Base-by-base conservation (phyloP, 2,888 invertebrate genomes). In the Magallana nippona region DNA sequence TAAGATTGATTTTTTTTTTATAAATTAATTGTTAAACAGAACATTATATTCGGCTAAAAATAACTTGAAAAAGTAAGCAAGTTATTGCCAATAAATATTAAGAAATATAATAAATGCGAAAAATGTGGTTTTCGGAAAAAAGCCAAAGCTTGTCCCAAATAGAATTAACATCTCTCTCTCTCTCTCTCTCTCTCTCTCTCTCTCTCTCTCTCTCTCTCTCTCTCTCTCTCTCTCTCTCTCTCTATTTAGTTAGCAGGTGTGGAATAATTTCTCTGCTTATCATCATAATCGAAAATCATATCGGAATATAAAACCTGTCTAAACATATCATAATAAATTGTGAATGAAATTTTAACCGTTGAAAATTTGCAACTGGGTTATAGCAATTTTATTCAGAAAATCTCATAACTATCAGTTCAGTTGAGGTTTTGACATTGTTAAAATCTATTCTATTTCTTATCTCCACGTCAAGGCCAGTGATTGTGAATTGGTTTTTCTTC, bases 171-270 rank as follows among this genome's bases (percentile, higher is more conserved):
- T n/a, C n/a, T n/a, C n/a, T n/a, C n/a, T n/a, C n/a, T n/a, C n/a
- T 57, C 57, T 57, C 58, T 57, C 80, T 57, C 58, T 80, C 58
- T 79, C 57, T 57, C 80, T 57, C 58, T 57, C 80, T 57, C 58
- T 57, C 80, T 57, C 58, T 80, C 58, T 80, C 80, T 80, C 80
- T 80, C 58, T 80, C 80, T 80, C 80, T n/a, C 1, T 44, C 55
- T 80, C 17, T 17, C 80, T 80, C 57, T 80, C 80, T 80, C 80
- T 80, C 57, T 57, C 80, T 80, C 80, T 80, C 80, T 80, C 80
- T 80, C 80, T 80, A n/a, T 80, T 56, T 80, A 55, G 17, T 3
- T 44, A 44, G 44, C 44, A 44, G 44, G 44, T 44, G 44, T 8
- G 8, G 44, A 44, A 44, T 44, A 5, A 44, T 44, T 44, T n/a